phyloP scores from a whole-genome alignment of 2,113 vertebrate genomes.

The Notiomystis cincta region DNA sequence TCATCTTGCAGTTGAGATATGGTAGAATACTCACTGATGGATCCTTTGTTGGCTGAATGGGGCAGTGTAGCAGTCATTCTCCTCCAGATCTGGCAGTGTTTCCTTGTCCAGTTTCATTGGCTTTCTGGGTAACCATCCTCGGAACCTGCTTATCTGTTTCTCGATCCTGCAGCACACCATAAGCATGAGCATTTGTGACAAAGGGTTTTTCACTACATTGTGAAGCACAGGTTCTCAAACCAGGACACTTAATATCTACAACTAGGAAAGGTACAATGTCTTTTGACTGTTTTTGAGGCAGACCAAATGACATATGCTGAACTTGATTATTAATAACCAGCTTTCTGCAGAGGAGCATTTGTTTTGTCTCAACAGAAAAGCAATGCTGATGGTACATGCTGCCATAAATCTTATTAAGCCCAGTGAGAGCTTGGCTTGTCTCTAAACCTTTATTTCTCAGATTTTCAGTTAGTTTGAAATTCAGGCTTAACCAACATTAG shows the following conservation, averaged over 20 bases:
- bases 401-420: background rate
- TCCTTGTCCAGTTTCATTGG: slow-evolving; percentile 92
- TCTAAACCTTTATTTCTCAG: background rate
- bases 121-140: slow-evolving; percentile 90
- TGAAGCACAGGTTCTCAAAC: background rate
- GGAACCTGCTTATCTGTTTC: slow-evolving; percentile 92
- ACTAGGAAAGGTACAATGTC: background rate
- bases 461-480: background rate
- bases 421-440: background rate
- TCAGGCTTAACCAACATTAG: background rate
- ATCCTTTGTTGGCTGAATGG: slow-evolving; percentile 94
- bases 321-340: background rate
- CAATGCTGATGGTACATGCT: background rate
- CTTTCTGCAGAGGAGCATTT: background rate
- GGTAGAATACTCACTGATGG: slow-evolving; percentile 84
- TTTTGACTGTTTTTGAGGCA: background rate
- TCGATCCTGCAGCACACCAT: slow-evolving; percentile 83
- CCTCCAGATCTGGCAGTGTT: slow-evolving; percentile 90
- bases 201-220: background rate
- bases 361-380: background rate
- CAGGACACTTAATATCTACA: background rate
- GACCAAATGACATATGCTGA: background rate
- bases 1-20: background rate
- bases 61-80: slow-evolving; percentile 94
- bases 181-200: slow-evolving; percentile 57